These are phyloP conservation scores for Campoletis raptor DNA, from an alignment of 2,888 invertebrate genomes.

Conservation along the genomic window DNA sequence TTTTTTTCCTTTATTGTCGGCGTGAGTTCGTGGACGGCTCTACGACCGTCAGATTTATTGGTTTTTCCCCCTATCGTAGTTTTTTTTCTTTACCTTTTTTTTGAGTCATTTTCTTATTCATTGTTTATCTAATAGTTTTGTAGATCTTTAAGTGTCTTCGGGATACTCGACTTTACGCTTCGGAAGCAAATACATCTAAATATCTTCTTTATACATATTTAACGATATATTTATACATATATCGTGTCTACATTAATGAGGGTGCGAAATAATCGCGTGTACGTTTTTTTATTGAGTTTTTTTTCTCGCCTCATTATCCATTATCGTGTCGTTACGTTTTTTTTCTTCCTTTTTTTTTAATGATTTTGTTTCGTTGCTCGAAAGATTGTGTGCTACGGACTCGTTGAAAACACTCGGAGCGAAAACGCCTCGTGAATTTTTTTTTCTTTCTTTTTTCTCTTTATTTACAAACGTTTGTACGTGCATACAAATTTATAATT, in stretches of 20 bases:
- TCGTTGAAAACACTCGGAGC: slow-evolving; percentile 63
- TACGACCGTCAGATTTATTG: slow-evolving; percentile 34
- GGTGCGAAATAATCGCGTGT: slow-evolving; percentile 30
- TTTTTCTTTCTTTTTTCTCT: slow-evolving; percentile 67
- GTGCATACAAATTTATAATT: slow-evolving; percentile 65
- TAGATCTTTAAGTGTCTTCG: slow-evolving; percentile 61
- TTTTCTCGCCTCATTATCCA: slow-evolving; percentile 23
- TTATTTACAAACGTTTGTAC: slow-evolving; percentile 66
- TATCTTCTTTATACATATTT: slow-evolving; percentile 9
- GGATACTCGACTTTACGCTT: slow-evolving; percentile 50
- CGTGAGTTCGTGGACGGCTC: not conserved
- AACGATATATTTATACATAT: slow-evolving; percentile 5
- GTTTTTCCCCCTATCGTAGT: slow-evolving; percentile 6
- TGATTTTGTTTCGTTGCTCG: not conserved
- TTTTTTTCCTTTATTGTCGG: not conserved
- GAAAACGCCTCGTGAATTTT: slow-evolving; percentile 67
- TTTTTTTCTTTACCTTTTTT: slow-evolving; percentile 23
- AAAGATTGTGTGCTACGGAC: slow-evolving; percentile 4
- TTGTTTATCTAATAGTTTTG: slow-evolving; percentile 45
- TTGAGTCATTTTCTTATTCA: slow-evolving; percentile 54
- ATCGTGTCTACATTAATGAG: slow-evolving; percentile 18
- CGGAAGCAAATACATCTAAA: not conserved
- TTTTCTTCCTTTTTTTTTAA: not conserved
- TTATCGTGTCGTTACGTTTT: slow-evolving; percentile 31
- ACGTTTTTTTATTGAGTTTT: slow-evolving; percentile 38